Evolutionary conservation across 2,797 vertebrate genomes (phyloP).

Genomic region (Tympanoctomys barrerae): DNA sequence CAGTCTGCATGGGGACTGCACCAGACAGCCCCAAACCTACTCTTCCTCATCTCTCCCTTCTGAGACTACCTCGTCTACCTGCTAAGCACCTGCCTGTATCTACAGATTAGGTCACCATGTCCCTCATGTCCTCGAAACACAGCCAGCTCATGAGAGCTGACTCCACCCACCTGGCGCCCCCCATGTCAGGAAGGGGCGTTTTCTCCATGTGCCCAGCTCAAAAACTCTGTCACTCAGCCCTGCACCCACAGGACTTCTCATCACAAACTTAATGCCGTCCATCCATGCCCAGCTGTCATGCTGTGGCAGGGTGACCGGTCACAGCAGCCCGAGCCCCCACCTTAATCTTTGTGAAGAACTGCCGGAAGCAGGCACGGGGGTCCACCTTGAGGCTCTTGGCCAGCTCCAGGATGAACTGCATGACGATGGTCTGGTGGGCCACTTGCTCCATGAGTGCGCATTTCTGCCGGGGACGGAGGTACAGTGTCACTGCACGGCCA

Average conservation of each 20-base stretch:
- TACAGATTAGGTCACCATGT: neutral
- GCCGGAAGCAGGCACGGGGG: conserved; percentile 93
- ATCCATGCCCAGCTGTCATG: fast-evolving
- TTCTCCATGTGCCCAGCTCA: no score
- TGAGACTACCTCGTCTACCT: neutral
- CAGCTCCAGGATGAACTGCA: conserved; percentile 95
- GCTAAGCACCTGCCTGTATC: neutral
- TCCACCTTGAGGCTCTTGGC: conserved; percentile 92
- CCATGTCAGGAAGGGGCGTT: neutral
- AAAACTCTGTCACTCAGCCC: neutral
- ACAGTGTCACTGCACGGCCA: fast-evolving
- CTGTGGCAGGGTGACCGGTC: neutral
- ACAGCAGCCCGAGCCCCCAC: conserved; percentile 80
- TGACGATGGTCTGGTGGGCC: conserved; percentile 96
- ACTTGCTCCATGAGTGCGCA: conserved; percentile 95
- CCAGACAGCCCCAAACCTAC: neutral
- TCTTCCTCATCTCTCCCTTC: neutral
- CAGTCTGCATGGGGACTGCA: neutral
- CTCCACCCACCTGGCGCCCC: neutral
- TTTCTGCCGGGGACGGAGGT: conserved; percentile 87
- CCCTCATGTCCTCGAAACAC: no score
- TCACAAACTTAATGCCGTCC: neutral
- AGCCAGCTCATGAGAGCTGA: neutral
- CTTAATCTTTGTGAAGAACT: conserved; percentile 96
- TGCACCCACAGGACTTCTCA: neutral